These are phyloP conservation scores for Leptodactylus fallax DNA, from an alignment of 2,797 vertebrate species.

Conservation along the genomic window DNA sequence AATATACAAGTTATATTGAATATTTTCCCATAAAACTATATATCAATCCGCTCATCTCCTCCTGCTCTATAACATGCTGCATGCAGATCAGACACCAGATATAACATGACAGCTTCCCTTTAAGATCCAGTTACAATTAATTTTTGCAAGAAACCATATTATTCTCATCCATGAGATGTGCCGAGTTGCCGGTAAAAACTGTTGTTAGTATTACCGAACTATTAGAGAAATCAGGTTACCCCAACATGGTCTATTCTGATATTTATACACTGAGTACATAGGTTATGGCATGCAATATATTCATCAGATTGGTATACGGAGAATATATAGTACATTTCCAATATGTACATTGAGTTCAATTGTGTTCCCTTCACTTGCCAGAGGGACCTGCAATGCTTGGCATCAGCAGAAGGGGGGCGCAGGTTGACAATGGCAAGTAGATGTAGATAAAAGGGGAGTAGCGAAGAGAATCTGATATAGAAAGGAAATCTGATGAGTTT, in stretches of 20 bases:
- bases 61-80: no score
- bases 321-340: background rate
- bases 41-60: no score
- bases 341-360: background rate
- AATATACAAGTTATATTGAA: no score
- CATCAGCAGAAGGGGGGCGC: constrained; percentile 15
- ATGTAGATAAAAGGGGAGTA: constrained; percentile 30
- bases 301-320: background rate
- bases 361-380: constrained; percentile 2
- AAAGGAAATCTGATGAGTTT: background rate
- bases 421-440: constrained; percentile 51
- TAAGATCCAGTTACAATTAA: background rate
- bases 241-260: no score
- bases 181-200: background rate
- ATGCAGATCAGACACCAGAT: no score
- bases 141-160: background rate
- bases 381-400: constrained; percentile 52
- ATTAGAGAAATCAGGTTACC: background rate
- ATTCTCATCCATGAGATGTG: no score
- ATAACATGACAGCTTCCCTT: no score
- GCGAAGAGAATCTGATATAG: constrained; percentile 26
- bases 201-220: background rate
- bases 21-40: no score
- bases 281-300: background rate
- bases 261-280: background rate